A percentile compares a stretch with the other conserved stretches of the same genome.
These are phyloP conservation scores for Sylvia borin DNA, from an alignment of 2,797 vertebrate species.

Conservation along the genomic window DNA sequence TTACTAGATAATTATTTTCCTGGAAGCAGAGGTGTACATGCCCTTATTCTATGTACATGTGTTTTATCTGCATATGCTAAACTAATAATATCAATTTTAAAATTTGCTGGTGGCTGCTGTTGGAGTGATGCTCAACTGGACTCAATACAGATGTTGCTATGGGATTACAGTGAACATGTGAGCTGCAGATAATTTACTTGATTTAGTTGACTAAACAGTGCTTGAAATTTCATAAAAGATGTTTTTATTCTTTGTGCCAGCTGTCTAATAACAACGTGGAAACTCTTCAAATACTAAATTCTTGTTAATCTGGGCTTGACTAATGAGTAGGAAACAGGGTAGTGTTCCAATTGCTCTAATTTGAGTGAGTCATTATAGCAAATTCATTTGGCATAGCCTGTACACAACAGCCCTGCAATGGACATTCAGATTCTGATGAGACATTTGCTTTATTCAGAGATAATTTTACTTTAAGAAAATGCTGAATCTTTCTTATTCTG, in stretches of 20 bases:
- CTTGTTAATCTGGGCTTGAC: not conserved
- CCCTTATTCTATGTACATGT: not conserved
- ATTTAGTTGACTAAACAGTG: constrained; percentile 44
- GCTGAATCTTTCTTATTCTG: not conserved
- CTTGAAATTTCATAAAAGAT: not conserved
- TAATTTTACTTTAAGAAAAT: not conserved
- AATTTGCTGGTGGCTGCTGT: not conserved
- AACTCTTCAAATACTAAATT: constrained; percentile 20
- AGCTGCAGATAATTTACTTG: constrained; percentile 9
- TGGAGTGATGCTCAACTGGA: not conserved
- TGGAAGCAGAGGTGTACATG: not conserved
- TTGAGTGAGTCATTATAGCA: constrained; percentile 5
- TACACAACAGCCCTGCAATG: not conserved
- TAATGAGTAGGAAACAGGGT: constrained; percentile 33
- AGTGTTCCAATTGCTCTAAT: not conserved
- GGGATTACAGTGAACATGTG: not conserved
- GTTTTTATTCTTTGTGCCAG: constrained; percentile 18
- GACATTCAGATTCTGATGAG: not conserved
- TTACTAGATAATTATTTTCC: not conserved
- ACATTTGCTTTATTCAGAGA: not conserved
- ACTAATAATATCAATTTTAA: not conserved
- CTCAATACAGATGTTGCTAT: not conserved
- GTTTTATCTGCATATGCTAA: not conserved
- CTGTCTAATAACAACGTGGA: constrained; percentile 20
- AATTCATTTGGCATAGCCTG: not conserved